Percentiles rank a stretch among this genome's conserved stretches.
Conservation (phyloP, 2,113 vertebrate genomes). For the Rhinoderma darwinii region DNA sequence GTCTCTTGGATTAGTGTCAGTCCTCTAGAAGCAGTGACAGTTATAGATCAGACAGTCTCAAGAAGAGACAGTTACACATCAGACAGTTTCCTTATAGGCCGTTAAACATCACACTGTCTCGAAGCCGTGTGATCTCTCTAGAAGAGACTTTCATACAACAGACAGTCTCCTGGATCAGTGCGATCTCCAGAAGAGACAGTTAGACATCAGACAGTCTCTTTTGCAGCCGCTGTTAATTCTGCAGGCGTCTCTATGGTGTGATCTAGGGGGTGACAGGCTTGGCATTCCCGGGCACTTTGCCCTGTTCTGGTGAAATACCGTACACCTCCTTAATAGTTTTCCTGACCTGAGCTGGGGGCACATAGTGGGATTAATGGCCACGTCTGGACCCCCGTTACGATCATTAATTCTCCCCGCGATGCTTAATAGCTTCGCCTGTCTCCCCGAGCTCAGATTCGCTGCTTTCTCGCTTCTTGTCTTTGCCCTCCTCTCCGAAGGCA, state of each 20-base stretch:
- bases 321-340: constrained; percentile 48
- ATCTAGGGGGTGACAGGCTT: background rate
- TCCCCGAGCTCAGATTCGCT: constrained; percentile 7
- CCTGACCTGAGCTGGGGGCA: constrained; percentile 49
- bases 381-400: constrained; percentile 19
- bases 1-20: too few species aligned
- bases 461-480: background rate
- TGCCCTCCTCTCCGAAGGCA: constrained; percentile 27
- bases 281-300: background rate
- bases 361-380: constrained; percentile 51
- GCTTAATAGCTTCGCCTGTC: constrained; percentile 55
- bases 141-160: background rate
- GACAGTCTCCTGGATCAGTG: background rate
- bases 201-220: background rate
- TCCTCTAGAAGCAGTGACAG: too few species aligned
- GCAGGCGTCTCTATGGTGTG: background rate
- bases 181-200: background rate
- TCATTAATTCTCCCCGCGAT: constrained; percentile 52
- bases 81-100: background rate
- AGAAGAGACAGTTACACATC: too few species aligned
- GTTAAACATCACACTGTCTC: too few species aligned
- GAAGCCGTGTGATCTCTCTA: background rate
- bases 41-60: too few species aligned
- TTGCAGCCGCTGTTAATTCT: background rate
- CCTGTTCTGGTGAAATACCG: background rate